phyloP scores from a whole-genome alignment of 1,140 invertebrate species.

The Ephestia elutella region DNA sequence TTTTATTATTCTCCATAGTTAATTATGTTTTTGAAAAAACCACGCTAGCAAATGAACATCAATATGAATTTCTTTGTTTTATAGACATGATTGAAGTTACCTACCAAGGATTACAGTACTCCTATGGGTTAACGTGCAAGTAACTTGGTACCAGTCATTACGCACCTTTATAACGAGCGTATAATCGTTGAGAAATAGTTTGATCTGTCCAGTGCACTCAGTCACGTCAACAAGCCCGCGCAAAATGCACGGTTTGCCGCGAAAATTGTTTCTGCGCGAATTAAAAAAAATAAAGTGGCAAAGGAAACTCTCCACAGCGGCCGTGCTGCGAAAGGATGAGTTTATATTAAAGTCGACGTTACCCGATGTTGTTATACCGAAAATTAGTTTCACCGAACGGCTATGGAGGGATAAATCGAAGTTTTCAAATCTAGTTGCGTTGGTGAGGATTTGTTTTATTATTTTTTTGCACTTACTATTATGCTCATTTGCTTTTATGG shows the following conservation, averaged over 20 bases:
- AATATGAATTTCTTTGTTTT: too few species aligned
- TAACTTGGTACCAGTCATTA: neutral
- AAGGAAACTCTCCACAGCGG: constrained; percentile 39
- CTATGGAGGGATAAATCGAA: constrained; percentile 36
- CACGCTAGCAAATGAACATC: too few species aligned
- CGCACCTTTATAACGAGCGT: neutral
- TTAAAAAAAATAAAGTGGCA: constrained; percentile 47
- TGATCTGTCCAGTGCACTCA: neutral
- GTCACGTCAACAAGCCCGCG: constrained; percentile 19
- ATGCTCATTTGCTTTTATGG: too few species aligned
- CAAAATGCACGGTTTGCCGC: constrained; percentile 39
- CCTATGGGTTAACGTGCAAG: too few species aligned
- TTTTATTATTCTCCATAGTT: too few species aligned
- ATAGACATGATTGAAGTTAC: too few species aligned
- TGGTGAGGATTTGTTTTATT: constrained; percentile 39
- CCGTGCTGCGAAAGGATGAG: constrained; percentile 33
- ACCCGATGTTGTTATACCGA: constrained; percentile 45
- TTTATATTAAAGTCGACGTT: constrained; percentile 48
- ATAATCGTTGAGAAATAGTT: neutral
- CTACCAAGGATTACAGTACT: too few species aligned
- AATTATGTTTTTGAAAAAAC: too few species aligned
- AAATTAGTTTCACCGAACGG: constrained; percentile 46
- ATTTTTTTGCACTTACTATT: constrained; percentile 6
- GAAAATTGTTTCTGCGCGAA: constrained; percentile 47
- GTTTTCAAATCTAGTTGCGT: constrained; percentile 47